These are phyloP conservation scores for Cheiracanthium punctorium DNA, from an alignment of 2,888 invertebrate species.

Conservation along the genomic window DNA sequence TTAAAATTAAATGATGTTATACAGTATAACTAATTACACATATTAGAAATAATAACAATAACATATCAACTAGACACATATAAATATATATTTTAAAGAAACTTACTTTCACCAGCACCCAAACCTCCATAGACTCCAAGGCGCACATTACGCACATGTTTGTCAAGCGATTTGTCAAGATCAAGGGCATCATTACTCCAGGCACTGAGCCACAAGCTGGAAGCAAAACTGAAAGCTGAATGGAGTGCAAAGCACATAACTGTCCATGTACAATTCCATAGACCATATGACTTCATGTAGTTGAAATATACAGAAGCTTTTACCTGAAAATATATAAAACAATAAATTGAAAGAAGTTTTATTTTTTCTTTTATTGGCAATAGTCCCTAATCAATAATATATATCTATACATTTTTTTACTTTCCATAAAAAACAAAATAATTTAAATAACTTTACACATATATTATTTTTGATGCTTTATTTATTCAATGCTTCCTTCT, in stretches of 20 bases:
- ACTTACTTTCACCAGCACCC: slow-evolving; percentile 74
- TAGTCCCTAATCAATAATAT: too few species aligned
- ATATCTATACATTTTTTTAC: too few species aligned
- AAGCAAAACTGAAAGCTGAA: slow-evolving; percentile 64
- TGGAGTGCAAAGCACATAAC: slow-evolving; percentile 19
- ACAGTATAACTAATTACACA: too few species aligned
- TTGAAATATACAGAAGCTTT: slow-evolving; percentile 76
- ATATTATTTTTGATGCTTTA: too few species aligned
- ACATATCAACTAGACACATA: too few species aligned
- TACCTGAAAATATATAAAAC: slow-evolving; percentile 77
- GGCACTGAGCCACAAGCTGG: slow-evolving; percentile 72
- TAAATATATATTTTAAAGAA: neutral
- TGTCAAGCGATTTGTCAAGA: slow-evolving; percentile 45
- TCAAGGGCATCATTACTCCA: slow-evolving; percentile 72
- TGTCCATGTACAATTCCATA: slow-evolving; percentile 33
- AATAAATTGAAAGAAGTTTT: too few species aligned
- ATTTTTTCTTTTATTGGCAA: too few species aligned
- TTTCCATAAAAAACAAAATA: too few species aligned
- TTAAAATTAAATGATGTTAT: too few species aligned
- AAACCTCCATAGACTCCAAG: slow-evolving; percentile 78
- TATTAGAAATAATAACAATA: too few species aligned
- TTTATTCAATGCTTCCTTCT: too few species aligned
- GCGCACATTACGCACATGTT: slow-evolving; percentile 73
- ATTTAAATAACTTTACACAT: neutral
- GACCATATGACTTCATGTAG: slow-evolving; percentile 75